Evolutionary conservation across 2,797 vertebrate species (phyloP), one percentile per base, ranked within the genome.

Genomic region (Anniella stebbinsi): DNA sequence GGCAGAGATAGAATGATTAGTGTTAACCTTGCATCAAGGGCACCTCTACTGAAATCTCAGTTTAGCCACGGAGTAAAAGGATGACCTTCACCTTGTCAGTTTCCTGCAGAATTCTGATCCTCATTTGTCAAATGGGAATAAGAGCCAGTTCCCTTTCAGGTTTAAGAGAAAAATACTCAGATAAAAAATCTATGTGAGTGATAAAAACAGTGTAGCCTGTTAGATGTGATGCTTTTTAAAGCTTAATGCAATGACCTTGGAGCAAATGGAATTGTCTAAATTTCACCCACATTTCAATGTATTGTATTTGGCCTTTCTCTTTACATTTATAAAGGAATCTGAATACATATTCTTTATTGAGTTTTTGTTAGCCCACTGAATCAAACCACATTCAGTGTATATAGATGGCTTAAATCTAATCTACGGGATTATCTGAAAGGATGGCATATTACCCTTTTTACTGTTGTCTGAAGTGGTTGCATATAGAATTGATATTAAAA

Each of bases 381-480:
- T 92, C 89, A 91, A 73, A 93, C 33, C 45, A 30, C 17, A 15
- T 33, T 86, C 91, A 93, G 67, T 33, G 88, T 89, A 92, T 91
- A 87, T 93, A 87, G 73, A 87, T 90, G 90, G 92, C 87, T 94
- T 93, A 93, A 88, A 94, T 91, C 88, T 91, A 84, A 75, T 93
- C 66, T 81, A 93, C 36, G 18, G 77, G 69, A 91, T 91, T 89
- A 92, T 48, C 89, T 36, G 91, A 60, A 93, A 57, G 45, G 57
- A 92, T 38, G 60, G 75, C 84, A 90, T 92, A 93, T 91, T 92
- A 88, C 88, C 70, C 77, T 86, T 92, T n/a, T 91, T 87, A 80
- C 60, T 92, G 66, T 91, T 85, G 75, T 89, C 85, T 78, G 30
- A 82, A 89, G 60, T 92, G 89, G 25, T 30, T 82, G 60, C 3